A percentile compares a stretch with the other conserved stretches of the same genome.
Evolutionary conservation across 2,113 vertebrate genomes (phyloP).

Genomic region (Aegithalos caudatus): DNA sequence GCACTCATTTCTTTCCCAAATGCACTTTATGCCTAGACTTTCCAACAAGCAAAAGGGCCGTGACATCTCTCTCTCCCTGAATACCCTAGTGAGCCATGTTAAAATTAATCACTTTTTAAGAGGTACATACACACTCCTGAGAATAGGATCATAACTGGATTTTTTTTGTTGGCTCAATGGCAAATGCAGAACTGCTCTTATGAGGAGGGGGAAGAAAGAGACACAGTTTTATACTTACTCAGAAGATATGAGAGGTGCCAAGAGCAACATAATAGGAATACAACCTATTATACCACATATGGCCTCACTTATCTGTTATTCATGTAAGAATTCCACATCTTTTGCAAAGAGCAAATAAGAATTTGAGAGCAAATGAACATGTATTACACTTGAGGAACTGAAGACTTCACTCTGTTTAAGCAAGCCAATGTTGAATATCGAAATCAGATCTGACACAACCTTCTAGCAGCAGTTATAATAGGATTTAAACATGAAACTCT

Average conservation of each 20-base stretch:
- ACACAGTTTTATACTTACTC: conserved; percentile 1
- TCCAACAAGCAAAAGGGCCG: neutral
- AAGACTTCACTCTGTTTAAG: neutral
- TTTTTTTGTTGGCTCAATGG: neutral
- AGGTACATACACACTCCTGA: neutral
- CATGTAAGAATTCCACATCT: conserved; percentile 35
- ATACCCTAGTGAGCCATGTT: neutral
- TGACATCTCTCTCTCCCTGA: neutral
- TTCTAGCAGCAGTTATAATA: neutral
- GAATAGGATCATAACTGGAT: neutral
- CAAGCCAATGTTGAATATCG: neutral
- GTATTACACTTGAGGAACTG: neutral
- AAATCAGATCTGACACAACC: conserved; percentile 8
- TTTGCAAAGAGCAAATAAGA: conserved; percentile 15
- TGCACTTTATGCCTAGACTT: neutral
- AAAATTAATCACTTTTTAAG: conserved; percentile 18
- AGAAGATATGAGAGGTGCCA: conserved; percentile 44
- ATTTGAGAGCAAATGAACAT: neutral
- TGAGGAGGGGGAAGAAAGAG: neutral
- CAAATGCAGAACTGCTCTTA: neutral
- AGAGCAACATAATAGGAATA: conserved; percentile 47
- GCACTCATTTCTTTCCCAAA: neutral
- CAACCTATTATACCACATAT: conserved; percentile 49
- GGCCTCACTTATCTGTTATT: conserved; percentile 47
- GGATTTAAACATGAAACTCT: neutral